A percentile compares a stretch with the other conserved stretches of the same genome.
phyloP scores from a whole-genome alignment of 2,797 vertebrate genomes.

The Fistularia tabacaria region DNA sequence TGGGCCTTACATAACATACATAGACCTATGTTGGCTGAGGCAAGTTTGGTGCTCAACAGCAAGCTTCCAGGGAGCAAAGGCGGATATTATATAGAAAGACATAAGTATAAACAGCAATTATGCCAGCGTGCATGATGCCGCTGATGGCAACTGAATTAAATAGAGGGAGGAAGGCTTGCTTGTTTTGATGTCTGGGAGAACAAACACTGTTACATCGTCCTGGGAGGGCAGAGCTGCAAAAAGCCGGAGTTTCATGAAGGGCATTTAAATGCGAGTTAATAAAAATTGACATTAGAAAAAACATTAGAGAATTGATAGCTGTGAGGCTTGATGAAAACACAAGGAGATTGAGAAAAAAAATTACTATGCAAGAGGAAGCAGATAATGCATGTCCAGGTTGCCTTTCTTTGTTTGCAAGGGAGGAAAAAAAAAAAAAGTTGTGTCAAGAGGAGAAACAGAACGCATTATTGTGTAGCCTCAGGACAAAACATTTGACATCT shows the following conservation, averaged over 20 bases:
- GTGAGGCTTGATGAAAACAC: conserved; percentile 19
- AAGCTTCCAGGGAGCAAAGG: conserved; percentile 50
- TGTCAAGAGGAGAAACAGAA: conserved; percentile 21
- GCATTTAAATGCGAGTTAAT: conserved; percentile 48
- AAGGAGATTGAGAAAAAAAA: not conserved
- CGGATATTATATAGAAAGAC: conserved; percentile 39
- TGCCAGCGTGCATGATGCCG: conserved; percentile 19
- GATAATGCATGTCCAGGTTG: conserved; percentile 16
- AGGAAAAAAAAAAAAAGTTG: conserved; percentile 30
- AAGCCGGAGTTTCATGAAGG: conserved; percentile 31
- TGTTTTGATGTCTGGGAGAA: conserved; percentile 35
- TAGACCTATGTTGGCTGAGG: conserved; percentile 71
- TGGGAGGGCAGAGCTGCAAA: conserved; percentile 55
- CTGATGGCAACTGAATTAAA: conserved; percentile 29
- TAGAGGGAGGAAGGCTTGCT: conserved; percentile 22
- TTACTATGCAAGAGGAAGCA: conserved; percentile 24
- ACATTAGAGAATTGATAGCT: conserved; percentile 8
- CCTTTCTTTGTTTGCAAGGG: conserved; percentile 23
- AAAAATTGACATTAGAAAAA: conserved; percentile 17
- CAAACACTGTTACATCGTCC: conserved; percentile 30
- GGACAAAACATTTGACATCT: conserved; percentile 55
- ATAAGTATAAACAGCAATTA: conserved; percentile 45
- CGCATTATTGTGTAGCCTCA: conserved; percentile 33
- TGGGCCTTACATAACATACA: conserved; percentile 81
- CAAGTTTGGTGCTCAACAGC: conserved; percentile 60